Evolutionary conservation across 2,113 vertebrate species (phyloP).

Genomic region (Donacobius atricapilla): DNA sequence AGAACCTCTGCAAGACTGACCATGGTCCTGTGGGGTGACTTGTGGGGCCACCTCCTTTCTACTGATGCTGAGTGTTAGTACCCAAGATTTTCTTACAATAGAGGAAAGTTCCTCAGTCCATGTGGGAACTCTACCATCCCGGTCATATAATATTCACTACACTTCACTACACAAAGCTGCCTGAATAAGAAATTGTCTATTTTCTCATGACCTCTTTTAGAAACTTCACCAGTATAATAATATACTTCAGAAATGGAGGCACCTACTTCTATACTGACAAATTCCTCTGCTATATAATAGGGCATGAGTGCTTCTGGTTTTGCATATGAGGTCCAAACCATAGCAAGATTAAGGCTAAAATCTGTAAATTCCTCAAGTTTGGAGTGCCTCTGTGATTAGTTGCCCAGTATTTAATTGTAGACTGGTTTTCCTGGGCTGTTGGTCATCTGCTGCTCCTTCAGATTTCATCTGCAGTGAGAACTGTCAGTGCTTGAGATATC

Average conservation of each 20-base stretch:
- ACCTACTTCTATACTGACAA: not conserved
- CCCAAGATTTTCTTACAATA: not conserved
- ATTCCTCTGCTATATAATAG: not conserved
- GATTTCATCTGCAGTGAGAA: not conserved
- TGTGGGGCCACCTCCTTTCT: not conserved
- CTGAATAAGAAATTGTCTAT: not conserved
- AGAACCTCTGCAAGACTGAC: not conserved
- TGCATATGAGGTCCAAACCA: not conserved
- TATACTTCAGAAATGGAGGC: not conserved
- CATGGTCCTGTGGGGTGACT: accelerated
- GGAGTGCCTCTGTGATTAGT: not conserved
- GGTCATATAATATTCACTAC: not conserved
- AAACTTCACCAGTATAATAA: not conserved
- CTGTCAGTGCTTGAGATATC: not conserved
- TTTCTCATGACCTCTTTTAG: not conserved
- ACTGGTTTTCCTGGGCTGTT: not conserved
- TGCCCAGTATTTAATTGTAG: not conserved
- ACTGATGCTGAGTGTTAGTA: not conserved
- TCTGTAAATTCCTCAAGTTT: not conserved
- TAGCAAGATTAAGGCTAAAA: not conserved
- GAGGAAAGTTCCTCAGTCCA: not conserved
- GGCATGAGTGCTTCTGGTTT: not conserved
- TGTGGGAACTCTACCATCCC: not conserved
- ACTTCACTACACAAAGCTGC: not conserved
- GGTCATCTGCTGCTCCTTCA: not conserved